Evolutionary conservation across 2,113 vertebrate species (phyloP), one percentile per base, ranked within the genome.

Genomic region (Nerophis ophidion): DNA sequence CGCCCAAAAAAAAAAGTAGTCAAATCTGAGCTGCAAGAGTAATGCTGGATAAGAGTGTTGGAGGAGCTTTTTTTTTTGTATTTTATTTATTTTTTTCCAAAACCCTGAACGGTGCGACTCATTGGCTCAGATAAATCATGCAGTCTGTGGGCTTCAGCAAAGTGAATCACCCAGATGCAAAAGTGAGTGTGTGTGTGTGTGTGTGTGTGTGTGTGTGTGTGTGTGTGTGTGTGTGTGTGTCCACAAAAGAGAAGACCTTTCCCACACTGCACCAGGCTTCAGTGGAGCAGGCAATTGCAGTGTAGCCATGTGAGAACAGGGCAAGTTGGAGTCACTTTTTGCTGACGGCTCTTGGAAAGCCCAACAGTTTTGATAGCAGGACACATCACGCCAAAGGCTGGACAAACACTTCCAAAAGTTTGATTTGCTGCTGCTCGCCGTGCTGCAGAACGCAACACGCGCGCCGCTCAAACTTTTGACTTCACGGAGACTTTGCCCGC

Each of bases 221-320:
- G 53, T 67, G 64, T 67, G 71, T 62, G 57, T 70, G 75, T 83
- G 81, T 89, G 75, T 83, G 81, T 89, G 83, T 88, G 83, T 88
- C 88, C 86, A 86, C 87, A 85, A 89, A 86, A 81, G 80, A 83
- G 81, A 81, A 87, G 87, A 88, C 87, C 86, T 89, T 86, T 89
- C 88, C 87, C 85, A 86, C 86, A 84, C 26, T 80, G 84, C 81
- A 86, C 79, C 65, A 87, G 82, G 89, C 89, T 90, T 88, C 89
- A 90, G 66, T 90, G 89, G 84, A 90, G 84, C 89, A 90, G 88
- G 89, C 89, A 90, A 90, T 90, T 90, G 89, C 89, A 87, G 88
- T 88, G 87, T 90, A 90, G 87, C 86, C 89, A 90, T 87, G 87
- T 90, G 89, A 88, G 86, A 88, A 90, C 83, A 60, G 85, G 83